Conservation (phyloP, 2,888 invertebrate species). For the Psylliodes chrysocephalus region DNA sequence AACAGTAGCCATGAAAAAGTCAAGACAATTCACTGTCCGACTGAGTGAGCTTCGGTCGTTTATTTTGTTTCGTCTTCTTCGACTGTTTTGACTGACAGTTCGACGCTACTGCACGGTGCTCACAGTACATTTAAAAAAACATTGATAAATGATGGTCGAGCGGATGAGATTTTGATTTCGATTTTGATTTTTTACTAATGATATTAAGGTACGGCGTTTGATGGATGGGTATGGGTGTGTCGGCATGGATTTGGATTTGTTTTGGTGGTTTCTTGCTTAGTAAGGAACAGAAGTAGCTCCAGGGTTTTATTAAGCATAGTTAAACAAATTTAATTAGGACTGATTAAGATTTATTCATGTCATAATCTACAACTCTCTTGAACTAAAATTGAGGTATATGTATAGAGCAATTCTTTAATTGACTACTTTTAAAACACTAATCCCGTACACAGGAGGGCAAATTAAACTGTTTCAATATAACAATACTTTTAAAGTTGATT, state of each 20-base stretch:
- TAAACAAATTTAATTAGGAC: too few species aligned
- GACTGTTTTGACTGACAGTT: slow-evolving; percentile 57
- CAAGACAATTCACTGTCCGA: slow-evolving; percentile 48
- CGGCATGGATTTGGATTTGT: neutral
- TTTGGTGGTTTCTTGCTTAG: too few species aligned
- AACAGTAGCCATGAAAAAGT: slow-evolving; percentile 46
- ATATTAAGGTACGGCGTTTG: slow-evolving; percentile 7
- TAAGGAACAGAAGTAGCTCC: neutral
- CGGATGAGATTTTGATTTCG: slow-evolving; percentile 2
- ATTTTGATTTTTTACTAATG: slow-evolving; percentile 19
- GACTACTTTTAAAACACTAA: too few species aligned
- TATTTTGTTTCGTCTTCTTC: slow-evolving; percentile 48
- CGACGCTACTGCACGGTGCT: slow-evolving; percentile 51
- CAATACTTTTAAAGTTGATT: too few species aligned
- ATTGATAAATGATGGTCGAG: slow-evolving; percentile 45
- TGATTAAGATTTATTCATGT: too few species aligned
- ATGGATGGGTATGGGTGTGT: slow-evolving; percentile 4
- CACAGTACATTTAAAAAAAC: slow-evolving; percentile 39
- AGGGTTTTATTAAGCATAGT: neutral
- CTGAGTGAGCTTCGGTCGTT: slow-evolving; percentile 42
- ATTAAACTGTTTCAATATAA: too few species aligned
- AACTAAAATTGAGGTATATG: too few species aligned
- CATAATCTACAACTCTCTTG: too few species aligned
- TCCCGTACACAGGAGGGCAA: too few species aligned
- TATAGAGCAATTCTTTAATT: too few species aligned